phyloP scores from a whole-genome alignment of 35 echinoderm and acorn worm species.

The Ophiothrix spiculata region DNA sequence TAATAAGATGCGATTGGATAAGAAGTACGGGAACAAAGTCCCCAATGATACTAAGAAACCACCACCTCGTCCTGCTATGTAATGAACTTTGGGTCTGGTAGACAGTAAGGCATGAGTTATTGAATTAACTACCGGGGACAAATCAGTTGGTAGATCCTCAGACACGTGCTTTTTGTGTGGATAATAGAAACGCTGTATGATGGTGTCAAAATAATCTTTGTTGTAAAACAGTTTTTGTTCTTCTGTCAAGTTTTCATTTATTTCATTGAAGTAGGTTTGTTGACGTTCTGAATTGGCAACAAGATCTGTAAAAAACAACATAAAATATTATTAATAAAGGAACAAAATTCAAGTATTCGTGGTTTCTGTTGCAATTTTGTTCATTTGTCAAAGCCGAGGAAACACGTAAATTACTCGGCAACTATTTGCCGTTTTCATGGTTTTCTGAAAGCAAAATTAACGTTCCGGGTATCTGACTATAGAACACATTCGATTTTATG shows the following conservation, averaged over 20 bases:
- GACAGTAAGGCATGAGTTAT: neutral
- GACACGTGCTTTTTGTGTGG: neutral
- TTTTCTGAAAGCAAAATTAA: no score
- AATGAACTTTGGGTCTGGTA: neutral
- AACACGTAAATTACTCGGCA: no score
- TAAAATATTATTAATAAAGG: no score
- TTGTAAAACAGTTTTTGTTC: constrained; percentile 1
- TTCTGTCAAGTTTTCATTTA: neutral
- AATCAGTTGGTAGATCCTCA: neutral
- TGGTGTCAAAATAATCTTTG: neutral
- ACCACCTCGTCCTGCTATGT: neutral
- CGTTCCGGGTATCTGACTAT: no score
- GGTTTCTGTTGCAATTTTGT: no score
- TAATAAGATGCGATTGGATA: neutral
- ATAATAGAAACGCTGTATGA: neutral
- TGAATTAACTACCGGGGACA: neutral
- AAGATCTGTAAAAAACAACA: neutral
- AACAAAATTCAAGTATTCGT: no score
- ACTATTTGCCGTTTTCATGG: no score
- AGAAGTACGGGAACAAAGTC: neutral
- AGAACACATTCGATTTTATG: no score
- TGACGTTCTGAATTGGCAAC: neutral
- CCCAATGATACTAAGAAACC: neutral
- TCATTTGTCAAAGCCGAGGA: no score
- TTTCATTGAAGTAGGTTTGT: neutral